Evolutionary conservation across 2,888 invertebrate species (phyloP), one percentile per base, ranked within the genome.

Genomic region (Agrotis ipsilon): DNA sequence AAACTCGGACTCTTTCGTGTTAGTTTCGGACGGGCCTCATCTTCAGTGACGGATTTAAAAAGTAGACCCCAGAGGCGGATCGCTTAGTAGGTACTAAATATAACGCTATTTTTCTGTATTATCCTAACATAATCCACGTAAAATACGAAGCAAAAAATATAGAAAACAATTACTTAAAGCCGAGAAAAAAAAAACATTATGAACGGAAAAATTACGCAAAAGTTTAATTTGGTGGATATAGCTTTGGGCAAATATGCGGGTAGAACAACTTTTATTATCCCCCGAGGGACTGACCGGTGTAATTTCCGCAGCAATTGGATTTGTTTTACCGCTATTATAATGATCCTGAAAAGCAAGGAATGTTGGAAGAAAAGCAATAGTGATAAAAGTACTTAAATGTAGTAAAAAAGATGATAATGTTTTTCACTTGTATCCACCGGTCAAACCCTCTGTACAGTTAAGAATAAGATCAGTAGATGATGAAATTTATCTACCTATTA

Each of bases 281-380:
- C 60, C 57, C n/a, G 11, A 54, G 61, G 72, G 64, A 21, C 68
- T 58, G 52, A 57, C 67, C 60, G 43, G 27, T 52, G 32, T 72
- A 69, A 75, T 83, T 72, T 55, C 66, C 60, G 66, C 45, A 46
- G 16, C 54, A 58, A 72, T 78, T 82, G 39, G 60, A 73, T 73
- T 79, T 60, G 21, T 69, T 73, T 32, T 59, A 68, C 48, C 32
- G n/a, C 49, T 60, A 18, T 68, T 67, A 69, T 51, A 71, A 67
- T 70, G 48, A 60, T 67, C 21, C 52, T 24, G 1, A 49, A 48
- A 14, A 57, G 39, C 2, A 77, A 57, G 46, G 11, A n/a, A n/a
- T n/a, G 16, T 39, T 39, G 11, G 46, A 13, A 39, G 39, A 39
- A 57, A 59, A 18, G 3, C 6, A 21, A 21, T 59, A 4, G 14